phyloP scores from a whole-genome alignment of 2,888 invertebrate genomes.

The Tachina lurida region DNA sequence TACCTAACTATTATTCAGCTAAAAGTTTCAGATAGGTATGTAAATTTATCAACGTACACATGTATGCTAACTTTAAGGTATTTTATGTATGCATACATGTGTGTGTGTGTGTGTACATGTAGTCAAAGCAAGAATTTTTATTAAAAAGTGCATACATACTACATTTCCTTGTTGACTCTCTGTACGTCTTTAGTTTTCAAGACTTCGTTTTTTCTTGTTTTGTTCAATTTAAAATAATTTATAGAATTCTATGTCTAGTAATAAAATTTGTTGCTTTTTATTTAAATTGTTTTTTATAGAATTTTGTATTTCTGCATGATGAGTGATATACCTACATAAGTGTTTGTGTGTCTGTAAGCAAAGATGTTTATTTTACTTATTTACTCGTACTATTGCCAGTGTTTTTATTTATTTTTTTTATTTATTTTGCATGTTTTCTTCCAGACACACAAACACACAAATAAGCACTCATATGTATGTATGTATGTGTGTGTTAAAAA shows the following conservation, averaged over 20 bases:
- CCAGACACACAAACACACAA: not conserved
- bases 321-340: slow-evolving; percentile 2
- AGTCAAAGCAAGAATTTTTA: no score
- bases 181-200: not conserved
- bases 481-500: slow-evolving; percentile 5
- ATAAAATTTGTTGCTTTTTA: slow-evolving; percentile 33
- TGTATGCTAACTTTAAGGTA: no score
- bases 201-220: slow-evolving; percentile 1
- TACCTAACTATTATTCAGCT: no score
- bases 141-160: not conserved
- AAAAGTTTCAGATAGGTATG: no score
- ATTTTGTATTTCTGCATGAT: slow-evolving; percentile 14
- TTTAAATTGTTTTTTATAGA: slow-evolving; percentile 17
- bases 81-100: no score
- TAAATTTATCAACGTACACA: no score
- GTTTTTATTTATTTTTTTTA: slow-evolving; percentile 25
- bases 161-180: not conserved
- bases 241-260: slow-evolving; percentile 49
- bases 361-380: slow-evolving; percentile 23
- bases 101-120: no score
- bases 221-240: slow-evolving; percentile 52
- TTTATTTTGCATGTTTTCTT: slow-evolving; percentile 52
- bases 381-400: slow-evolving; percentile 31
- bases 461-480: no score
- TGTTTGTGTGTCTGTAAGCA: not conserved